Evolutionary conservation across 2,888 invertebrate genomes (phyloP), one percentile per base, ranked within the genome.

Genomic region (Sinodicranocentrus sp.): DNA sequence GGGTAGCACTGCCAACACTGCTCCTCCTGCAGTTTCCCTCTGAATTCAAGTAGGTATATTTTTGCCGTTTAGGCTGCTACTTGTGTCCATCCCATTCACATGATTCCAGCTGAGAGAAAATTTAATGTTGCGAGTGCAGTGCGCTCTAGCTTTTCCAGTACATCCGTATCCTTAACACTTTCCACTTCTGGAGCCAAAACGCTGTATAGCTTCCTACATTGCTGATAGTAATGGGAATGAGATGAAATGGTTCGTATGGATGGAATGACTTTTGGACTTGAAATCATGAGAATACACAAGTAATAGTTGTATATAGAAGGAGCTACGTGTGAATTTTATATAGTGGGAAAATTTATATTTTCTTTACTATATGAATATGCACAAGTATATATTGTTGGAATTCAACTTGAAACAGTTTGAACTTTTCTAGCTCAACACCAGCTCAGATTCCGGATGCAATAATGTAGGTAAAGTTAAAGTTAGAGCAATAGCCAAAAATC

Each of bases 241-340:
- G 78, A 79, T 79, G 78, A 79, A 79, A 79, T 79, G 78, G 78
- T 25, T 79, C 63, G 78, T 33, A 71, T 63, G 71, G 71, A 79
- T 71, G 78, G 78, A 79, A 79, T 79, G 78, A 79, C 78, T 79
- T 79, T 71, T 79, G 70, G 71, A 79, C 78, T 79, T 79, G 78
- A 63, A 77, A 68, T 57, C 43, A 33, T n/a, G 33, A 33, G 33
- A 33, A 33, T 33, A 33, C 33, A 33, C 33, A 61, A 43, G 63
- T 28, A 19, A 48, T 48, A 15, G 2, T 17, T 2, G 61, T 13
- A 25, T 13, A 61, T 26, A 61, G 57, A 13, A 57, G 19, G 21
- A 33, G 33, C 1, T 61, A 26, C 28, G 17, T 61, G 23, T 61
- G 33, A 33, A 33, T 33, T 33, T 33, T 33, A 10, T 33, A 33